These are phyloP conservation scores for Mimas tiliae DNA, from an alignment of 2,888 invertebrate species.

Conservation along the genomic window DNA sequence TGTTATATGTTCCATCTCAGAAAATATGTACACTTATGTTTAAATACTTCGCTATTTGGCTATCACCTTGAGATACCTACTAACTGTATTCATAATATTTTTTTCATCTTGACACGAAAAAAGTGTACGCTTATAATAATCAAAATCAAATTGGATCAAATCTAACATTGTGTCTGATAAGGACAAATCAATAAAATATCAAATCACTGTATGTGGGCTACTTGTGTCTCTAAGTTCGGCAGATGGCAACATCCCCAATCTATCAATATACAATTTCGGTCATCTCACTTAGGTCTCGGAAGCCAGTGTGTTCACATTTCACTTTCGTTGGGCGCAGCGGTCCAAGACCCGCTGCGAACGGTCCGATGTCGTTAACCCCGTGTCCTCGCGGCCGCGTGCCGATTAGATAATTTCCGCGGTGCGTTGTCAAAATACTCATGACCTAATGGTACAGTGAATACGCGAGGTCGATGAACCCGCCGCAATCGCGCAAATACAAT, in stretches of 20 bases:
- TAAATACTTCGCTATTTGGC: too few species aligned
- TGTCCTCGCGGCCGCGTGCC: conserved; percentile 82
- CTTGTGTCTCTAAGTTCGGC: conserved; percentile 40
- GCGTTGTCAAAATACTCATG: conserved; percentile 83
- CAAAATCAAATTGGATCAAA: conserved; percentile 13
- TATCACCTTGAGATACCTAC: too few species aligned
- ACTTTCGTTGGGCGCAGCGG: conserved; percentile 70
- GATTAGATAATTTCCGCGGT: conserved; percentile 84
- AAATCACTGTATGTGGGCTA: conserved; percentile 28
- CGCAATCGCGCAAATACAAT: conserved; percentile 60
- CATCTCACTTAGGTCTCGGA: conserved; percentile 54
- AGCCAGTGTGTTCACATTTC: conserved; percentile 69
- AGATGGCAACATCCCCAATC: conserved; percentile 45
- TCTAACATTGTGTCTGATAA: conserved; percentile 18
- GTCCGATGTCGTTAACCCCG: conserved; percentile 72
- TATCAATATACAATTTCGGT: conserved; percentile 64
- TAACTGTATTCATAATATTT: too few species aligned
- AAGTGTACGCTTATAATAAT: not conserved
- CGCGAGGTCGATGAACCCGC: conserved; percentile 68
- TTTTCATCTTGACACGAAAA: not conserved
- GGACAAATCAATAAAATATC: conserved; percentile 32
- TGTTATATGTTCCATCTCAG: too few species aligned
- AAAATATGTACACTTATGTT: too few species aligned
- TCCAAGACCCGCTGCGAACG: conserved; percentile 61
- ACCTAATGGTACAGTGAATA: conserved; percentile 83